Evolutionary conservation across 1,140 invertebrate species (phyloP), one percentile per base, ranked within the genome.

Genomic region (Hyphantria cunea): DNA sequence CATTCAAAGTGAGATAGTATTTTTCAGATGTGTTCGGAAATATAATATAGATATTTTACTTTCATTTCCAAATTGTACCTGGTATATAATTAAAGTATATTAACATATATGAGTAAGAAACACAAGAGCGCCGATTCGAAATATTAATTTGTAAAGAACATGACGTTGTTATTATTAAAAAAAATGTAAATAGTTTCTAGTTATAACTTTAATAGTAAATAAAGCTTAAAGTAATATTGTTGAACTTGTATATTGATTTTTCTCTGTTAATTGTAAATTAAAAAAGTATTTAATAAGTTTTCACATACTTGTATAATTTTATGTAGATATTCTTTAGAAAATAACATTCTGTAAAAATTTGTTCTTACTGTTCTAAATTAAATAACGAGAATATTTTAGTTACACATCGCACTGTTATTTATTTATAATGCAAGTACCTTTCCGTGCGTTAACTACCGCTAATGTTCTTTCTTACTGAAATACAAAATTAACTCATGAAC

Each of bases 291-390:
- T 75, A 58, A 25, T 87, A 90, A 88, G 83, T 80, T 87, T 84
- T 88, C 83, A 88, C 77, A 83, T 88, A 86, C 83, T 60, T 90
- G 86, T 90, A 90, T 80, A 90, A 86, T 88, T 87, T 82, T 86
- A 61, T 88, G 84, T 88, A 90, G 83, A 88, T 88, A 86, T 80
- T 81, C 71, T 84, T 82, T 84, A 88, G 80, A 76, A 64, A 74
- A 86, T 90, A 90, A 90, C 87, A 90, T 88, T 88, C 82, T 90
- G 87, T 90, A 89, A 89, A 82, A 90, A 88, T 90, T 85, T 90
- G 87, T 90, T 90, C 87, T 90, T 90, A 89, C 79, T 74, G 64
- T 88, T 87, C 84, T 90, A 89, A 90, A 90, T 90, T 90, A 88
- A 90, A 90, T 90, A 90, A 88, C 80, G 83, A 88, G 76, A 86